These are phyloP conservation scores for Erebia epiphron DNA, from an alignment of 2,888 invertebrate species.

Conservation along the genomic window DNA sequence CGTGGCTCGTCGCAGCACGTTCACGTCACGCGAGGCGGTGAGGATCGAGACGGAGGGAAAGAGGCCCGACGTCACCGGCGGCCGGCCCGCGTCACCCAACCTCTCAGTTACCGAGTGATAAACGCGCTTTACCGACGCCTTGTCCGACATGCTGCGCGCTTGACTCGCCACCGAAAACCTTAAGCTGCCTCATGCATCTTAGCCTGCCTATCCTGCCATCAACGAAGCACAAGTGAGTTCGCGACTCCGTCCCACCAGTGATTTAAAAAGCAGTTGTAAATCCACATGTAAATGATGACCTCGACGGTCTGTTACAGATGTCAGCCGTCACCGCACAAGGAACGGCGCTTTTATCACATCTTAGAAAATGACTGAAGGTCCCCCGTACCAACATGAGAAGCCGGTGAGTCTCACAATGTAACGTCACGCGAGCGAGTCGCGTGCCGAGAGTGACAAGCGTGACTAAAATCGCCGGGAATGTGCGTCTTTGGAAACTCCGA, in stretches of 20 bases:
- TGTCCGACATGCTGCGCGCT: conserved; percentile 67
- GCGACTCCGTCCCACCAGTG: conserved; percentile 21
- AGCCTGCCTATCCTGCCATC: conserved; percentile 52
- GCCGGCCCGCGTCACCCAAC: conserved; percentile 30
- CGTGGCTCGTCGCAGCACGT: conserved; percentile 26
- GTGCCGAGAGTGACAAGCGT: conserved; percentile 40
- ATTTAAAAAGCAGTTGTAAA: too few species aligned
- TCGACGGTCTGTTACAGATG: conserved; percentile 77
- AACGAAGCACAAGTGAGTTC: conserved; percentile 71
- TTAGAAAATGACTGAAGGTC: conserved; percentile 81
- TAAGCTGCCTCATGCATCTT: conserved; percentile 72
- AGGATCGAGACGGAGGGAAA: conserved; percentile 33
- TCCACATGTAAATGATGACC: conserved; percentile 54
- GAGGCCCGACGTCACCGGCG: conserved; percentile 39
- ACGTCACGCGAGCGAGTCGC: conserved; percentile 26
- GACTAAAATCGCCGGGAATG: conserved; percentile 35
- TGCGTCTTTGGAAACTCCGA: conserved; percentile 30
- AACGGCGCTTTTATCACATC: conserved; percentile 79
- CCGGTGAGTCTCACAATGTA: conserved; percentile 65
- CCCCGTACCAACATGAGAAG: conserved; percentile 68
- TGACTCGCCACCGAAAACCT: conserved; percentile 61
- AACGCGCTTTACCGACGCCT: conserved; percentile 67
- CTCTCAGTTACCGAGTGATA: conserved; percentile 62
- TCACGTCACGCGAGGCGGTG: conserved; percentile 28
- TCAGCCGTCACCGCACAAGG: conserved; percentile 77